Evolutionary conservation across 2,888 invertebrate species (phyloP), one percentile per base, ranked within the genome.

Genomic region (Linyphia triangularis): DNA sequence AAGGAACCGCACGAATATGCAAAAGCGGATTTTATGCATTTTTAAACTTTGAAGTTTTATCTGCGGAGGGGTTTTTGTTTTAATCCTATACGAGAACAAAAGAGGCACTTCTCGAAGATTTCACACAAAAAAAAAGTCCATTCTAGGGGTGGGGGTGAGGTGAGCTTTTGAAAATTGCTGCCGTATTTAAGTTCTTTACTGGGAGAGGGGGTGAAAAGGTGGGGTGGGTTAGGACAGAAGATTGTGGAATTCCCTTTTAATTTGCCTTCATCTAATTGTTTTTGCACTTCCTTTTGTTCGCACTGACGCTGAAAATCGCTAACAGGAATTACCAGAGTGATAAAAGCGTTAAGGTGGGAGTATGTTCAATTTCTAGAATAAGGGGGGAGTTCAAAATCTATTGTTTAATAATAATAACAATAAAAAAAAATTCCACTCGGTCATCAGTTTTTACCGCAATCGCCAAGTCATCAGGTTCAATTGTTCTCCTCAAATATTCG

Each of bases 351-450:
- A 63, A 59, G 72, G 63, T 59, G 37, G 28, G 19, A 57, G 75
- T 43, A 57, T 10, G 72, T 81, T 75, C 73, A 88, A 81, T 81
- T 81, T 81, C 24, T 26, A 30, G 81, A n/a, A 61, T n/a, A 57
- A 69, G 40, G 40, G 43, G 67, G 65, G 19, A 63, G 63, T 88
- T 81, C 81, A 88, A 86, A 88, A 75, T 88, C 86, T 73, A 88
- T 88, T 88, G 86, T 88, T 88, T 88, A 88, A 81, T 75, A 88
- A 86, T 86, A 86, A 88, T 88, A 88, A 88, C 81, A 88, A 88
- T 75, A 88, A 88, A 81, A 83, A 77, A 79, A 73, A 79, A 72
- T 88, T 88, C 81, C 67, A 88, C 86, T 37, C 59, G 72, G 86
- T 88, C 86, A 88, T 88, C 86, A 88, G 86, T 81, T 88, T 88